A percentile compares a stretch with the other conserved stretches of the same genome.
Conservation (phyloP, 2,113 vertebrate genomes). For the Cyprinodon brontotheroides region DNA sequence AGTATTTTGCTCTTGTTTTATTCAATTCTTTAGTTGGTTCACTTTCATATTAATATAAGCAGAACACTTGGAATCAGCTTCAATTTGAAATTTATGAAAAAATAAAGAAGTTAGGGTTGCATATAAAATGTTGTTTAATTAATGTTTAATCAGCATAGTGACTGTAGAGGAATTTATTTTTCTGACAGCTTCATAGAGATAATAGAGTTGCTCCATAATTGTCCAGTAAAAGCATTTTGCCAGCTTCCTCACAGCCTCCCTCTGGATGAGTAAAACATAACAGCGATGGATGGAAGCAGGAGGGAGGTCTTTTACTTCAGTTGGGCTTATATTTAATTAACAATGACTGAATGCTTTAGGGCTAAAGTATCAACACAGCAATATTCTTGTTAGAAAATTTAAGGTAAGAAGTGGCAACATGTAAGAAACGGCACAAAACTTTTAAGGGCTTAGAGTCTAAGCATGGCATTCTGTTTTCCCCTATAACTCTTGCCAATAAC, state of each 20-base stretch:
- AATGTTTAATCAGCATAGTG: not conserved
- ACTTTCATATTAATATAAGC: not conserved
- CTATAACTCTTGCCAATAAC: not conserved
- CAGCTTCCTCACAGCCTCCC: not conserved
- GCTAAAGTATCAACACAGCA: not conserved
- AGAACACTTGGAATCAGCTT: not conserved
- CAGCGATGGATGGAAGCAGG: not conserved
- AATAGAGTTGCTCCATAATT: not conserved
- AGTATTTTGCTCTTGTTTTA: not conserved
- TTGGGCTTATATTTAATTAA: not conserved
- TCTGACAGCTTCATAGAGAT: not conserved
- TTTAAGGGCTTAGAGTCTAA: not conserved
- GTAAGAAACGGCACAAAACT: not conserved
- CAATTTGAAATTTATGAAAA: not conserved
- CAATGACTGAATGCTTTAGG: not conserved
- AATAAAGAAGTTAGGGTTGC: not conserved
- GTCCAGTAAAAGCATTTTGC: not conserved
- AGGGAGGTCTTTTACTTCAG: too few species aligned
- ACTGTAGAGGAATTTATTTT: not conserved
- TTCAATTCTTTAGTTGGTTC: not conserved
- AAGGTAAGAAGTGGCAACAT: not conserved
- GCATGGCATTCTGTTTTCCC: not conserved
- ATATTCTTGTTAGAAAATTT: not conserved
- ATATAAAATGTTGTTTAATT: not conserved
- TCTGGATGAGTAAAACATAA: not conserved